phyloP scores from a whole-genome alignment of 2,888 invertebrate species.

The Allacma fusca region DNA sequence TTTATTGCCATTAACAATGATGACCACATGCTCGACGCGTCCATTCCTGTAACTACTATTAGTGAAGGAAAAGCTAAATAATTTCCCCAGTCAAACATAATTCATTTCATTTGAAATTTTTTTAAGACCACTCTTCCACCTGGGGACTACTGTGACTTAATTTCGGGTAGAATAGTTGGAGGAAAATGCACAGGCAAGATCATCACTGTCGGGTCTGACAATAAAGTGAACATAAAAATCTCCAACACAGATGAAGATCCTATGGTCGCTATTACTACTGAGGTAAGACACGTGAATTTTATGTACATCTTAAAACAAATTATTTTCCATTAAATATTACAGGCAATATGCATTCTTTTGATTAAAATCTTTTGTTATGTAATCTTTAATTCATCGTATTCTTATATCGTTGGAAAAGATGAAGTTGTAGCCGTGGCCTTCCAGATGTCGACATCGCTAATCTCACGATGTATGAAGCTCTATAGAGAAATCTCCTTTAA shows the following conservation, averaged over 20 bases:
- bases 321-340: no score
- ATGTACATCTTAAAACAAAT: no score
- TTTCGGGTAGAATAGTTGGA: constrained; percentile 63
- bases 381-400: no score
- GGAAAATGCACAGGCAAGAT: constrained; percentile 65
- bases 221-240: constrained; percentile 63
- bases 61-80: no score
- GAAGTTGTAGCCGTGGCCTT: no score
- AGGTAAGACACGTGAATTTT: no score
- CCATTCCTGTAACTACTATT: constrained; percentile 64
- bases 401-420: no score
- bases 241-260: constrained; percentile 63
- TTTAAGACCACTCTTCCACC: constrained; percentile 64
- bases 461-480: no score
- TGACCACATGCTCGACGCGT: constrained; percentile 62
- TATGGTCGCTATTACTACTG: constrained; percentile 64
- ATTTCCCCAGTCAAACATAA: neutral
- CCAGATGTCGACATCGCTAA: no score
- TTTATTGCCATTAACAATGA: constrained; percentile 73
- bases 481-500: no score
- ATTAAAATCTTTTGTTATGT: no score
- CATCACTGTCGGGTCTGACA: constrained; percentile 64
- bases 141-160: constrained; percentile 69
- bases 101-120: neutral
- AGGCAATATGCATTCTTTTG: no score